Evolutionary conservation across 2,888 invertebrate species (phyloP), one percentile per base, ranked within the genome.

Genomic region (Acholoe squamosa): DNA sequence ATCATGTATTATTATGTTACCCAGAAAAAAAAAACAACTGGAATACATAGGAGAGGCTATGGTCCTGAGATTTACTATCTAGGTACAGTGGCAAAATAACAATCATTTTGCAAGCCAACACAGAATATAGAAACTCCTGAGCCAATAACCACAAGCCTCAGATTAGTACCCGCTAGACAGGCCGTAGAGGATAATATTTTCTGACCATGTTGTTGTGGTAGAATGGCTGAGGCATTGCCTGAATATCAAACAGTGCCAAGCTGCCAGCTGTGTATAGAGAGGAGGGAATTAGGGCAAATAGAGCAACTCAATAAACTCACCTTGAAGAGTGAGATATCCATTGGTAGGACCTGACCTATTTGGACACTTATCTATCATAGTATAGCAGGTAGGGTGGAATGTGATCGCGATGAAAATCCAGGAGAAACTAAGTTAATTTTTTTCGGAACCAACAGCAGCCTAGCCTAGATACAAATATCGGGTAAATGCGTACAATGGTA

Each of bases 191-290:
- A 61, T 61, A 61, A 61, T 61, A 61, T 61, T 61, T 61, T 61
- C 61, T 61, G 61, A 19, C 61, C 61, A n/a, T 61, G 61, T 61
- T n/a, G 61, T n/a, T n/a, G 43, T 61, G 19, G n/a, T 61, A n/a
- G 22, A 7, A 19, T 3, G 61, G 61, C 12, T 3, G 3, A n/a
- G 61, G 61, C 19, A 61, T 14, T 19, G 7, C n/a, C 3, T 19
- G 61, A 7, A 61, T 61, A 61, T 19, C 61, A 61, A 61, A 14
- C 61, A 61, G 7, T n/a, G 19, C n/a, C 61, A 61, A 19, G 5
- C 61, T n/a, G 61, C 61, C 19, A 61, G 61, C 19, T 61, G 61
- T 61, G n/a, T 61, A n/a, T 19, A 19, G 22, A 19, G 61, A 61
- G 61, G 3, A 14, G 61, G 22, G 61, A 43, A 7, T 61, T 0